Evolutionary conservation across 2,113 vertebrate species (phyloP), one percentile per base, ranked within the genome.

Genomic region (Clinocottus analis): DNA sequence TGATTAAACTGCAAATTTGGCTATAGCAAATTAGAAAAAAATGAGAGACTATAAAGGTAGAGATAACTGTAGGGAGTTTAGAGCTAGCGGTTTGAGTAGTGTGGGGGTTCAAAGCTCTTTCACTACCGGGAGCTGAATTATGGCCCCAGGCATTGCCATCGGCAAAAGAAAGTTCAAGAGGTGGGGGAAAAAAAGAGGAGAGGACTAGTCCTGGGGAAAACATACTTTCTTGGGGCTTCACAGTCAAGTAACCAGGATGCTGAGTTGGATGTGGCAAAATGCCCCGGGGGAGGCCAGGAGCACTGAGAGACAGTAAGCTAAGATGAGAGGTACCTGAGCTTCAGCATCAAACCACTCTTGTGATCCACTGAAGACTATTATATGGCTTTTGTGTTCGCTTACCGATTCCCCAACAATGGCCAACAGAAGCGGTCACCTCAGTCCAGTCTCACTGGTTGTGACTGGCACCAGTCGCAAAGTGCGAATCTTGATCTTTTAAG

Each of bases 121-220:
- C 73, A 72, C 85, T 74, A 78, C 79, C 53, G 72, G 85, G 85
- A 92, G 84, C 81, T 47, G 87, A 86, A 91, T 89, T 81, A 90
- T 87, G 49, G 88, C 94, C 85, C 51, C 39, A 29, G 93, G 93
- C 91, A 21, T 72, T 17, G 91, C 93, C 85, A 29, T 60, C 33
- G 84, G 94, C 89, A 86, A 81, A 77, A 88, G 78, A 91, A 90
- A 87, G 91, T 93, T 94, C 90, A 92, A 93, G 86, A 90, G 83
- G 90, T 80, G 79, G 75, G 73, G 66, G 84, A 82, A 33, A 84
- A 80, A 49, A n/a, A 49, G 88, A 79, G 56, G 47, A 70, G 74
- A 43, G 79, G 14, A 77, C 83, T 55, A 63, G 45, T 77, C 61
- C 77, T 67, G 69, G 56, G 47, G 10, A 63, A 72, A 84, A 77